These are phyloP conservation scores for Pardalotus punctatus DNA, from an alignment of 2,113 vertebrate genomes.

Conservation along the genomic window DNA sequence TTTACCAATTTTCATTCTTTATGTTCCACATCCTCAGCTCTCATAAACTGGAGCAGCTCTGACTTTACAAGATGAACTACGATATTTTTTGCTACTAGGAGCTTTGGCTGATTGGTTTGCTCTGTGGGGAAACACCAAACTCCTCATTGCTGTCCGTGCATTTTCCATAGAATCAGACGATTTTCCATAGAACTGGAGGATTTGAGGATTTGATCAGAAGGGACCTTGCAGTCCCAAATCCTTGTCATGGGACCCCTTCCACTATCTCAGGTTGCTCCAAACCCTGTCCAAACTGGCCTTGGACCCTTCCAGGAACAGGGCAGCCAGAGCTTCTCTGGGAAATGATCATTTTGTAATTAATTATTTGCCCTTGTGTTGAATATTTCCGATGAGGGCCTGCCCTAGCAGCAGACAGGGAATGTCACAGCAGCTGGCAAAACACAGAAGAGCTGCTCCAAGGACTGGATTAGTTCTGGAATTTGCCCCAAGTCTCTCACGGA, in stretches of 20 bases:
- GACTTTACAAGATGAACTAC: not conserved
- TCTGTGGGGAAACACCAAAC: not conserved
- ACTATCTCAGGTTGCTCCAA: not conserved
- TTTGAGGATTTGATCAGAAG: not conserved
- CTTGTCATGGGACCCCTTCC: not conserved
- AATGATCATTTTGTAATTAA: not conserved
- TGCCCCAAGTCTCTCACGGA: not conserved
- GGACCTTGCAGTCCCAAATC: not conserved
- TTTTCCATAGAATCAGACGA: not conserved
- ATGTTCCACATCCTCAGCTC: not conserved
- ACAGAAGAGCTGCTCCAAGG: not conserved
- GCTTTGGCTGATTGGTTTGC: accelerated
- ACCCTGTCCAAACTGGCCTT: accelerated
- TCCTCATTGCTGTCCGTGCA: accelerated
- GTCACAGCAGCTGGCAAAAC: not conserved
- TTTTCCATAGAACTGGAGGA: not conserved
- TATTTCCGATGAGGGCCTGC: not conserved
- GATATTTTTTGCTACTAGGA: not conserved
- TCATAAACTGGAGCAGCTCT: not conserved
- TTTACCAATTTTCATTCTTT: not conserved
- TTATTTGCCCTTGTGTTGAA: accelerated
- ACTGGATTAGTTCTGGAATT: not conserved
- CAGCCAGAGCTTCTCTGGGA: not conserved
- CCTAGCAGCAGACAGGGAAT: not conserved
- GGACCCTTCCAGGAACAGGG: not conserved